Base-by-base conservation (phyloP, 2,888 invertebrate species). In the Epinotia bilunana region DNA sequence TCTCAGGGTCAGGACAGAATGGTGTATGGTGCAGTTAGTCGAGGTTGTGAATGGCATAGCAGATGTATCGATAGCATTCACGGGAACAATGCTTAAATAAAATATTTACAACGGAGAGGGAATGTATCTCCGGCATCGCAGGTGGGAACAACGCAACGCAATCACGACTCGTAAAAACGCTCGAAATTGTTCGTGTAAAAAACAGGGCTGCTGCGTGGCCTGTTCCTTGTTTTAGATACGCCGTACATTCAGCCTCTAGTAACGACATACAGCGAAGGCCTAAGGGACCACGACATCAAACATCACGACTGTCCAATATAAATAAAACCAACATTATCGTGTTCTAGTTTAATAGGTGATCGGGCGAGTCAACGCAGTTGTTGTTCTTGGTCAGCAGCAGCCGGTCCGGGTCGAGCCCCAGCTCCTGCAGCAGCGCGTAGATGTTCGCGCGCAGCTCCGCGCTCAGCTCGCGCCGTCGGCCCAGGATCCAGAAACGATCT, bases 401-500 rank as follows among this genome's bases (percentile, higher is more conserved):
- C 79, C 97, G 92, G 85, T 97, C 96, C 13, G 96, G 95, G 88
- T 97, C 96, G 7, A 97, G 91, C 13, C 93, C 92, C 74, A 95
- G 90, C 67, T 94, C 92, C 79, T 93, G 90, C 81, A 97, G 89
- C 76, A 95, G 93, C 79, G 95, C 93, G 87, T 97, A 97, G 77
- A 97, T 95, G 81, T 95, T 94, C 16, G 95, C 95, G 76, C 97
- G 94, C 69, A 95, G 91, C 64, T 90, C 87, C n/a, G 95, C 96
- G 55, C 95, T 92, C 76, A 97, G 95, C 86, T 97, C 96, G 72
- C 95, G 95, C 78, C 93, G 87, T 39, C 97, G 94, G 1, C 96
- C 96, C 83, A 97, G 91, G 74, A 97, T 93, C 97, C 97, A 97
- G 78, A 97, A 95, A 83, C 96, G 95, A 93, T 97, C 97, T 95